Evolutionary conservation across 1,140 invertebrate species (phyloP).

Genomic region (Heliconius melpomene): DNA sequence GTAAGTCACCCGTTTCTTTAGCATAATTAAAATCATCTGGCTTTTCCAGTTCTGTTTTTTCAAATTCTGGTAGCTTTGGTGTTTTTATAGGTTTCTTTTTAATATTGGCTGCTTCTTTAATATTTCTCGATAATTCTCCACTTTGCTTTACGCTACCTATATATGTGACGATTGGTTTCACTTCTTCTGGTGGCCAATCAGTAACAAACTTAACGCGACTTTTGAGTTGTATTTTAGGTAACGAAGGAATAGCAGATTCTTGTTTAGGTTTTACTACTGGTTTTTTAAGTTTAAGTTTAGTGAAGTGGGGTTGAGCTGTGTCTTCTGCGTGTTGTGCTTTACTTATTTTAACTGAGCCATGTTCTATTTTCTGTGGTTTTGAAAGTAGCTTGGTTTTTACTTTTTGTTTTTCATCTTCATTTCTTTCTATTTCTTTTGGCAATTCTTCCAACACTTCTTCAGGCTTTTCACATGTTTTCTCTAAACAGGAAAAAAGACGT

Average conservation of each 20-base stretch:
- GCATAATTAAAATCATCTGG: conserved; percentile 72
- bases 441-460: not conserved
- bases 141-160: conserved; percentile 82
- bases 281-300: conserved; percentile 84
- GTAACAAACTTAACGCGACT: conserved; percentile 83
- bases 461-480: not conserved
- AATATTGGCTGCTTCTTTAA: conserved; percentile 85
- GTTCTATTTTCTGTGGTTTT: conserved; percentile 59
- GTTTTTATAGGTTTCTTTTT: conserved; percentile 83
- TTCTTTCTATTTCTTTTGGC: conserved; percentile 21
- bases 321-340: conserved; percentile 71
- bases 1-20: not conserved
- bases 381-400: conserved; percentile 13
- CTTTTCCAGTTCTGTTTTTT: conserved; percentile 82
- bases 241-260: conserved; percentile 69
- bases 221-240: conserved; percentile 85
- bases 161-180: conserved; percentile 76
- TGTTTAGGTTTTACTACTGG: conserved; percentile 74
- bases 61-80: conserved; percentile 73
- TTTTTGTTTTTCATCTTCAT: conserved; percentile 25
- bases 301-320: conserved; percentile 81
- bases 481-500: not conserved
- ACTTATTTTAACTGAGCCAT: conserved; percentile 66
- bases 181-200: conserved; percentile 83
- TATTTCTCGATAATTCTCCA: conserved; percentile 86